These are phyloP conservation scores for Gorsachius magnificus DNA, from an alignment of 2,797 vertebrate species.

Conservation along the genomic window DNA sequence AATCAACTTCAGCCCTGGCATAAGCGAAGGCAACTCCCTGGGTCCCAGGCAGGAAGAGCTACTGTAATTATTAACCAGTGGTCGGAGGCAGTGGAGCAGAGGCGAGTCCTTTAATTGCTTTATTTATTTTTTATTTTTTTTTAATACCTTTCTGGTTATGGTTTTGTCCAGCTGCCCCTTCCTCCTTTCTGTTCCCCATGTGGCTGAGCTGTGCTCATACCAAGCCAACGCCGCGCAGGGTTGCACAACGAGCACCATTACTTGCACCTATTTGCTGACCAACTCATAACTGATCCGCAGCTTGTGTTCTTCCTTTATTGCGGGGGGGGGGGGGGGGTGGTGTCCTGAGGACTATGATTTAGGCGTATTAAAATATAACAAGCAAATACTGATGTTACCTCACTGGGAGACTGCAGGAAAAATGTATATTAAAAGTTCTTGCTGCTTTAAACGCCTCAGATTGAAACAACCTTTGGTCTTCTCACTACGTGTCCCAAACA, in stretches of 20 bases:
- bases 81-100: background rate
- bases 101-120: background rate
- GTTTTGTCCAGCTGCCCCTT: constrained; percentile 57
- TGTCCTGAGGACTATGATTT: background rate
- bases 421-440: background rate
- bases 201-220: constrained; percentile 4
- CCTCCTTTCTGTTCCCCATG: constrained; percentile 63
- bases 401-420: background rate
- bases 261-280: constrained; percentile 43
- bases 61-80: background rate
- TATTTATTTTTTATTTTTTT: background rate
- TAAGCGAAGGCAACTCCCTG: background rate
- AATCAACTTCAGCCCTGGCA: background rate
- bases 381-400: background rate
- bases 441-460: background rate
- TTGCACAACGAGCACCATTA: constrained; percentile 6
- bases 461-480: background rate
- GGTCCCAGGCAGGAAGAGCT: rapidly evolving
- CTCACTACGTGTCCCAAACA: background rate
- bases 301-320: background rate
- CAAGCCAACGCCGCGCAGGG: rapidly evolving
- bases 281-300: background rate
- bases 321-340: too few species aligned
- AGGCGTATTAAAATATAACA: background rate
- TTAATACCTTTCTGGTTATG: background rate